Evolutionary conservation across 2,888 invertebrate genomes (phyloP).

Genomic region (Idaea biselata): DNA sequence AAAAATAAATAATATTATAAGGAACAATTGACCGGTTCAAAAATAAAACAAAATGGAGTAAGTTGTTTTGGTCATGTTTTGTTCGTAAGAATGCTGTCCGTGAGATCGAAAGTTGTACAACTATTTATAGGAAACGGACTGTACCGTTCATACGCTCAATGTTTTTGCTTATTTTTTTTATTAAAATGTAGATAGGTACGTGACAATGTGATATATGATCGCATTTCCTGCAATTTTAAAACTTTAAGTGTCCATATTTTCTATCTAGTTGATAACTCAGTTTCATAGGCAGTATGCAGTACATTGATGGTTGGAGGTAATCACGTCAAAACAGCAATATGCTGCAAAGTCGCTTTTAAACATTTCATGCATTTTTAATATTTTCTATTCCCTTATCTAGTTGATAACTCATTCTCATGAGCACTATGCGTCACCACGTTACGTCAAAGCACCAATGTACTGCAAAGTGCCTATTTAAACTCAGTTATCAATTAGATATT

Average conservation of each 20-base stretch:
- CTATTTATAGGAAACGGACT: conserved; percentile 46
- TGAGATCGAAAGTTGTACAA: conserved; percentile 48
- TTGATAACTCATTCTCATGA: too few species aligned
- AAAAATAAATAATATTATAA: conserved; percentile 11
- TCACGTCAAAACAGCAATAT: too few species aligned
- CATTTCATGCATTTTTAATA: too few species aligned
- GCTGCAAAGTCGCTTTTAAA: too few species aligned
- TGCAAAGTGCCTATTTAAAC: too few species aligned
- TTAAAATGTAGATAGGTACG: conserved; percentile 14
- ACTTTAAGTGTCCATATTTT: not conserved
- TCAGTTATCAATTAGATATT: too few species aligned
- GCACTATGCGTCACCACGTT: too few species aligned
- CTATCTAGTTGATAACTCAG: not conserved
- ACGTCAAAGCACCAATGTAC: too few species aligned
- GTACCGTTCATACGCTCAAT: conserved; percentile 26
- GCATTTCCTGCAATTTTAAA: not conserved
- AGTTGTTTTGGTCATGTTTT: conserved; percentile 2
- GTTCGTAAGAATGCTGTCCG: conserved; percentile 31
- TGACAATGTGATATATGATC: conserved; percentile 10
- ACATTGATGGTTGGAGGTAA: too few species aligned
- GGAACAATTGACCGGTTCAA: conserved; percentile 15
- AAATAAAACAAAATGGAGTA: conserved; percentile 17
- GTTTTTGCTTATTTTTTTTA: conserved; percentile 20
- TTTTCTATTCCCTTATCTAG: too few species aligned
- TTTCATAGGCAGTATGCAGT: too few species aligned